These are phyloP conservation scores for Drosophila pallidifrons DNA, from an alignment of 1,140 invertebrate species.

Conservation along the genomic window DNA sequence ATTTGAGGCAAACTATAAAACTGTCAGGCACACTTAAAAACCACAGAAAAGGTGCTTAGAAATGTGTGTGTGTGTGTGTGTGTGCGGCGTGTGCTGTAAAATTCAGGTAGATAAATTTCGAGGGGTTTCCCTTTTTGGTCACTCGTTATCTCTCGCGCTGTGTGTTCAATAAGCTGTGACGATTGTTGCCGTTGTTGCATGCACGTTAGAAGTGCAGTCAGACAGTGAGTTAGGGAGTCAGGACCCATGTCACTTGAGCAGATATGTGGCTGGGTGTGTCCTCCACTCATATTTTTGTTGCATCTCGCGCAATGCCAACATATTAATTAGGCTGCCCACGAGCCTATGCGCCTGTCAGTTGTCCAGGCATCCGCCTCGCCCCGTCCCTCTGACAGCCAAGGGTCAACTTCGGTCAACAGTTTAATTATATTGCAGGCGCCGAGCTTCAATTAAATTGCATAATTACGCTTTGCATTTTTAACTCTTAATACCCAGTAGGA, in stretches of 20 bases:
- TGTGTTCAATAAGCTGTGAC: slow-evolving; percentile 77
- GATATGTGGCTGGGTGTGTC: slow-evolving; percentile 40
- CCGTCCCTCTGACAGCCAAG: slow-evolving; percentile 29
- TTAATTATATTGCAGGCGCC: slow-evolving; percentile 66
- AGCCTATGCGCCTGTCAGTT: slow-evolving; percentile 75
- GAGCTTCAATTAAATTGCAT: slow-evolving; percentile 46
- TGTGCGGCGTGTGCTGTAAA: slow-evolving; percentile 42
- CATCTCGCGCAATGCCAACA: slow-evolving; percentile 57
- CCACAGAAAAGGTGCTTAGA: slow-evolving; percentile 56
- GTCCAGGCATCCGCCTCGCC: neutral
- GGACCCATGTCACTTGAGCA: slow-evolving; percentile 9
- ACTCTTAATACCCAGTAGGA: slow-evolving; percentile 15
- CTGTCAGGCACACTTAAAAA: slow-evolving; percentile 64
- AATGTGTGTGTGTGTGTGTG: neutral
- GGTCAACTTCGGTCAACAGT: slow-evolving; percentile 65
- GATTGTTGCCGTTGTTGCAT: slow-evolving; percentile 19
- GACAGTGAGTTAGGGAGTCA: slow-evolving; percentile 19
- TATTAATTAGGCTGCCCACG: slow-evolving; percentile 74
- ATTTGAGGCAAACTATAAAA: slow-evolving; percentile 78
- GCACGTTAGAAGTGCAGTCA: slow-evolving; percentile 56
- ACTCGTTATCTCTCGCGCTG: slow-evolving; percentile 12
- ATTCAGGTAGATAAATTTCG: slow-evolving; percentile 41
- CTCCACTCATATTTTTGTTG: slow-evolving; percentile 38
- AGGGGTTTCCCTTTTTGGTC: slow-evolving; percentile 8
- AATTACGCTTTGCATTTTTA: slow-evolving; percentile 54